Evolutionary conservation across 2,113 vertebrate species (phyloP).

Genomic region (Emydura subglobosa): DNA sequence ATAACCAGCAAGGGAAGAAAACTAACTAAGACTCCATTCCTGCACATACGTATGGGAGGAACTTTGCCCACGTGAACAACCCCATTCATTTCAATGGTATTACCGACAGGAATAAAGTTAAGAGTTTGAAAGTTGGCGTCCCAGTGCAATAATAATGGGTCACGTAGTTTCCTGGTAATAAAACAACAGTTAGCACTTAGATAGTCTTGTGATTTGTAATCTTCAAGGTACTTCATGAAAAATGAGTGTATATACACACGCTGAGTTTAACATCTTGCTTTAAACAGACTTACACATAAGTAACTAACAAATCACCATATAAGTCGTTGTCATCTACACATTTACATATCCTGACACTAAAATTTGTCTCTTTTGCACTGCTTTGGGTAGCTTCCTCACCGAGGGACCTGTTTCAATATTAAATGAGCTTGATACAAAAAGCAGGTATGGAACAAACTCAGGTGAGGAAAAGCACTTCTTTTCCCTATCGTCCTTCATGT

Average conservation of each 20-base stretch:
- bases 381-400: fast-evolving
- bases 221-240: background rate
- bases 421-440: fast-evolving
- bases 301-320: background rate
- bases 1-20: background rate
- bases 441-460: fast-evolving
- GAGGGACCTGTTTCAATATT: fast-evolving
- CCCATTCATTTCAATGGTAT: background rate
- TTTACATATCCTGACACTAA: background rate
- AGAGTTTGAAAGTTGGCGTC: fast-evolving
- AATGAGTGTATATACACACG: background rate
- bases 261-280: background rate
- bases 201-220: background rate
- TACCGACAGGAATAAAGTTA: fast-evolving
- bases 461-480: fast-evolving
- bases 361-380: fast-evolving
- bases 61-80: background rate
- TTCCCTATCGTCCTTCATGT: background rate
- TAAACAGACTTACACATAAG: background rate
- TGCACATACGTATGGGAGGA: background rate
- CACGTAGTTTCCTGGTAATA: fast-evolving
- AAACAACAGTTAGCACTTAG: background rate
- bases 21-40: background rate
- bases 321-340: background rate
- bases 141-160: fast-evolving